Evolutionary conservation across 2,113 vertebrate species (phyloP), one percentile per base, ranked within the genome.

Genomic region (Odontesthes bonariensis): DNA sequence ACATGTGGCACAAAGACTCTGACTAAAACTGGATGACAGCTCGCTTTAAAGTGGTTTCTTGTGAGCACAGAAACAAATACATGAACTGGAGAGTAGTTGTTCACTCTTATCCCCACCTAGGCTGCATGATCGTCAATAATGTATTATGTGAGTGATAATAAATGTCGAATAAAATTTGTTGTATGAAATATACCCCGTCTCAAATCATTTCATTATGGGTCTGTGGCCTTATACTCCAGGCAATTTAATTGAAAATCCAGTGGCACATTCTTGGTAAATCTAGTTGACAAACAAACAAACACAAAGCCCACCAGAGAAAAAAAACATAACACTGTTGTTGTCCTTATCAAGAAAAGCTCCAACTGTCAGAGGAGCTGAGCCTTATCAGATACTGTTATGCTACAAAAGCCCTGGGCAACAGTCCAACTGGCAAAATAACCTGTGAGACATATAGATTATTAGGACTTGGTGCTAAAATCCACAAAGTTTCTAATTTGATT

Each of bases 251-350:
- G 5, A 46, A 3, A 55, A 61, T 54, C n/a, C 8, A n/a, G 20
- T 27, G 33, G 19, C 47, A 61, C 5, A 53, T 35, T 35, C 73
- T 66, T 9, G 14, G 17, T 13, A 57, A 12, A 63, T 56, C 19
- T 8, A 73, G 46, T 17, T 33, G 49, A 66, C 13, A 55, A 51
- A 67, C 31, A 47, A 59, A 63, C 13, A 49, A 33, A 71, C 44
- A 51, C 7, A 60, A 1, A 2, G 14, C 14, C 1, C 19, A 61
- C 55, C n/a, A 64, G 5, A 9, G 19, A 32, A 2, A 33, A 71
- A 52, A 14, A 44, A 27, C 27, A 42, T n/a, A 8, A 8, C 44
- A 46, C 14, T 16, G 16, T 16, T 46, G 13, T 14, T 16, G 8
- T 46, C 44, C 13, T 4, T 46, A 46, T 5, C 44, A 44, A 44